A percentile compares a stretch with the other conserved stretches of the same genome.
Conservation (phyloP, 2,797 vertebrate genomes). For the Gallinago stenura region DNA sequence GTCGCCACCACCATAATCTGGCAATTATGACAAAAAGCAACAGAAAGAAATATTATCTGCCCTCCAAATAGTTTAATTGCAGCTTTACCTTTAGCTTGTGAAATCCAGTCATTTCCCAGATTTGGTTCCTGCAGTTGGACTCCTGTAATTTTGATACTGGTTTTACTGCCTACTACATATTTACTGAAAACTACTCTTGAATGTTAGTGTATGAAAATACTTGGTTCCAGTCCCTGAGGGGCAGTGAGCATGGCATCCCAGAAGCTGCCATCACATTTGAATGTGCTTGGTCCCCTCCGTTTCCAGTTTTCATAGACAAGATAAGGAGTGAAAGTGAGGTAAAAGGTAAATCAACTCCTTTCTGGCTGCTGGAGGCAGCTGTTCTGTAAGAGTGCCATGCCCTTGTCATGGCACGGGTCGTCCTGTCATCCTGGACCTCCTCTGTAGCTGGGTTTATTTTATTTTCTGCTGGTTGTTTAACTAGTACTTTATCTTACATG, state of each 20-base stretch:
- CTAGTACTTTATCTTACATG: neutral
- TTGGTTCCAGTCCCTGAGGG: neutral
- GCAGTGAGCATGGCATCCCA: neutral
- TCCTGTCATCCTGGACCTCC: neutral
- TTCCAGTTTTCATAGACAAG: fast-evolving
- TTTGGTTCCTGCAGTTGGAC: neutral
- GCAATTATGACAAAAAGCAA: neutral
- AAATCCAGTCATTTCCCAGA: neutral
- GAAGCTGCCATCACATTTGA: neutral
- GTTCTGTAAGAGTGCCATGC: neutral
- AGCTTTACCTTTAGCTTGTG: neutral
- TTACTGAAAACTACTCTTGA: neutral
- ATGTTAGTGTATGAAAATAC: neutral
- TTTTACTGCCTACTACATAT: neutral
- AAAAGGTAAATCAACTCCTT: neutral
- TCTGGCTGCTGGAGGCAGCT: neutral
- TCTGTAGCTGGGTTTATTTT: neutral
- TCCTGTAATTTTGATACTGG: neutral
- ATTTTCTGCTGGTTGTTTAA: neutral
- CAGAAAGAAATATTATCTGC: neutral
- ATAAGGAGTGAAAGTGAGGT: neutral
- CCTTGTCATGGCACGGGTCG: fast-evolving
- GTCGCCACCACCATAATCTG: neutral
- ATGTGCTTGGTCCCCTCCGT: neutral
- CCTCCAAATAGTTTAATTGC: neutral